Conservation (phyloP, 2,888 invertebrate genomes). For the Arrhopalites spinosus region DNA sequence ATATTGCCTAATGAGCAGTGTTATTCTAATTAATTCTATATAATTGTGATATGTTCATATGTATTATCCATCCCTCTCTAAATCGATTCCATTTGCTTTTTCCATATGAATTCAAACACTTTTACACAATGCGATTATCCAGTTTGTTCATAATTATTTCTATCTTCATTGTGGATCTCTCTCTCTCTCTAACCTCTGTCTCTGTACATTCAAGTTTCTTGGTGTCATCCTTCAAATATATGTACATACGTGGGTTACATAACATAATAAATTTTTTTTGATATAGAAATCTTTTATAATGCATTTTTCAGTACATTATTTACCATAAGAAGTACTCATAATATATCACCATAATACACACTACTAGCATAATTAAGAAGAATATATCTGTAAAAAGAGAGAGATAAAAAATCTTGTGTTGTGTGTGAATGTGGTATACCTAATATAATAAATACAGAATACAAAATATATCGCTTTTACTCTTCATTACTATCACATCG, state of each 20-base stretch:
- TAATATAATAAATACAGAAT: background rate
- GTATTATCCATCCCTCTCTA: constrained; percentile 1
- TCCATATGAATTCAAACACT: constrained; percentile 11
- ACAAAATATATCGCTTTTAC: constrained; percentile 1
- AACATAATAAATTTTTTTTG: no score
- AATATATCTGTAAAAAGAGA: no score
- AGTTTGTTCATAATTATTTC: constrained; percentile 10
- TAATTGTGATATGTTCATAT: constrained; percentile 42
- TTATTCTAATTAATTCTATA: constrained; percentile 46
- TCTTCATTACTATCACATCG: constrained; percentile 4
- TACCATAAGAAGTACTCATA: no score
- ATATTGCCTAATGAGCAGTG: constrained; percentile 43
- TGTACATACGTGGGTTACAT: no score
- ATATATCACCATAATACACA: no score
- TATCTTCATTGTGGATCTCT: background rate
- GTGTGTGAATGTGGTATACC: background rate
- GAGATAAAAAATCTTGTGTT: background rate
- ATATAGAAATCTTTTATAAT: no score
- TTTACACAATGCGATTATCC: constrained; percentile 10
- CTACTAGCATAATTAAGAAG: no score
- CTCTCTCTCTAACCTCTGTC: background rate
- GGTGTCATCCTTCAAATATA: no score
- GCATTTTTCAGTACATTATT: no score
- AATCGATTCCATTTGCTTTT: constrained; percentile 23
- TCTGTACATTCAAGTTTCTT: no score